Conservation (phyloP, 2,113 vertebrate genomes). For the Halcyon senegalensis region DNA sequence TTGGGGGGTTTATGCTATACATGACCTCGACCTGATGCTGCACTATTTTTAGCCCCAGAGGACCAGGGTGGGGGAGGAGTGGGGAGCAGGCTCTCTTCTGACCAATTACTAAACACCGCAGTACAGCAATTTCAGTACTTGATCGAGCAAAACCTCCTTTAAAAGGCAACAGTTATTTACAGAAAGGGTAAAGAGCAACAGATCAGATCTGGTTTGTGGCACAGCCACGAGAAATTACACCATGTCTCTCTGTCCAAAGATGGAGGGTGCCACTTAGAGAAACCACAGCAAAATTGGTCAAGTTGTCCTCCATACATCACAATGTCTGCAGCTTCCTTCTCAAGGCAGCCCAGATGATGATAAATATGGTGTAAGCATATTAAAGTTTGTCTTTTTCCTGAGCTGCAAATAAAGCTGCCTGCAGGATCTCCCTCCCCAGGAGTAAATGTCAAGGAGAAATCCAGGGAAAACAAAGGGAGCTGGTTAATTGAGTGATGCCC, state of each 20-base stretch:
- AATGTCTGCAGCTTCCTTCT: neutral
- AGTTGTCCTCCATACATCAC: neutral
- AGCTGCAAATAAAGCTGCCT: neutral
- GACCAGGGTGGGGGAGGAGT: neutral
- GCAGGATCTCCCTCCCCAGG: neutral
- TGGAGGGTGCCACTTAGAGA: neutral
- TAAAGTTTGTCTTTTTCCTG: neutral
- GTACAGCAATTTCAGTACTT: neutral
- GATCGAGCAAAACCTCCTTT: neutral
- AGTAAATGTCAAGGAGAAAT: neutral
- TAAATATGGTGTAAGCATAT: neutral
- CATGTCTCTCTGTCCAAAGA: neutral
- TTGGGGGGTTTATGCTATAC: neutral
- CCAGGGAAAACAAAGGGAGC: neutral
- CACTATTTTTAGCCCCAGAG: neutral
- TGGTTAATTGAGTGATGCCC: neutral
- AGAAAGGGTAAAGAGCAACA: neutral
- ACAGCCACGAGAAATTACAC: neutral
- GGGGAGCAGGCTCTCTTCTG: neutral
- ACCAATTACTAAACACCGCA: fast-evolving
- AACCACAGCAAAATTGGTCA: neutral
- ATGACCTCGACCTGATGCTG: fast-evolving
- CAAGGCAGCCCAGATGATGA: neutral
- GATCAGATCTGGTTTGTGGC: neutral
- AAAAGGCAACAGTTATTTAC: neutral